Conservation (phyloP, 2,888 invertebrate species). For the Eupelmus urozonus region DNA sequence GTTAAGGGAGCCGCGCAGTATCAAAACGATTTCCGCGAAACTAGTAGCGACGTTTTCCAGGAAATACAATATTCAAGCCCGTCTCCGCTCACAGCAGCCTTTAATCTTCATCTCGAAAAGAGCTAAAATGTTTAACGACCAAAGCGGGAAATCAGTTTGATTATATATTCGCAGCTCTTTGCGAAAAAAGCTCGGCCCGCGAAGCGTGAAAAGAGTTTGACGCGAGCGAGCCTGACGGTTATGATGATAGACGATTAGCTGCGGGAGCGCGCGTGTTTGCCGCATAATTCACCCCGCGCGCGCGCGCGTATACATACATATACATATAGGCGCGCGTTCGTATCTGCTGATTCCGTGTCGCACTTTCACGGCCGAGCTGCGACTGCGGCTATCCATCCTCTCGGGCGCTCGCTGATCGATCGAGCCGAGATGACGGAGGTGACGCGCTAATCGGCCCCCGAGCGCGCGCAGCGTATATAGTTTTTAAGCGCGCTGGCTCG, state of each 20-base stretch:
- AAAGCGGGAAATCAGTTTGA: too few species aligned
- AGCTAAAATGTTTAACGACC: too few species aligned
- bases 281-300: constrained; percentile 33
- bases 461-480: neutral
- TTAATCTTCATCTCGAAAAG: too few species aligned
- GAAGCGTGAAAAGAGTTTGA: neutral
- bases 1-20: too few species aligned
- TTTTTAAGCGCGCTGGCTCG: neutral
- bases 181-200: too few species aligned
- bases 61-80: too few species aligned
- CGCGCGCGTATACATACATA: too few species aligned
- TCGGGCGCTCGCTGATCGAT: constrained; percentile 1
- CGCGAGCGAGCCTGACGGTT: constrained; percentile 33
- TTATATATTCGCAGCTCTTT: too few species aligned
- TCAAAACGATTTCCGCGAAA: too few species aligned
- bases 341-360: neutral
- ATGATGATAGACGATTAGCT: constrained; percentile 49
- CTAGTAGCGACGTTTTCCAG: too few species aligned
- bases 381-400: neutral
- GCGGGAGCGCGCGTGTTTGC: neutral
- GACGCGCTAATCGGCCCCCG: neutral
- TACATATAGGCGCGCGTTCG: too few species aligned
- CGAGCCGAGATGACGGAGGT: neutral
- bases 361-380: neutral
- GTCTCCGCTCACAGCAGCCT: too few species aligned